Evolutionary conservation across 1,140 invertebrate species (phyloP).

Genomic region (Reticulitermes speratus): DNA sequence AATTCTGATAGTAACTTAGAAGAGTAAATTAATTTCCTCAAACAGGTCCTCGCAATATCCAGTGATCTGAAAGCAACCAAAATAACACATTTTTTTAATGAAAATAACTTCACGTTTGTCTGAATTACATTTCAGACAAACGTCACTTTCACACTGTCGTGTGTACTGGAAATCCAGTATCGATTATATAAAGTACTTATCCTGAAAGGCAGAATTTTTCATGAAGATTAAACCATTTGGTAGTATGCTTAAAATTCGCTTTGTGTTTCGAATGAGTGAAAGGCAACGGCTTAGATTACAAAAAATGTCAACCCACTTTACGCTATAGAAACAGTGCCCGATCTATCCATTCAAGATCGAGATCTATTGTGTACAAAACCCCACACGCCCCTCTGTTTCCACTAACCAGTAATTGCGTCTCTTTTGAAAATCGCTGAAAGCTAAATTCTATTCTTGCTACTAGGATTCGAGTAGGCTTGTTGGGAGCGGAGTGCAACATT

Average conservation of each 20-base stretch:
- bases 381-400: background rate
- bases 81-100: too few species aligned
- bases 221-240: background rate
- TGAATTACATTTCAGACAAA: too few species aligned
- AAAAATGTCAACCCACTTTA: background rate
- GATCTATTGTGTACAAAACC: background rate
- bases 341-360: background rate
- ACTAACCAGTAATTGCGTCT: background rate
- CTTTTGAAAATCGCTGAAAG: constrained; percentile 10
- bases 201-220: background rate
- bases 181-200: too few species aligned
- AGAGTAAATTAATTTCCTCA: too few species aligned
- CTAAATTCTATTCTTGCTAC: background rate
- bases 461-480: background rate
- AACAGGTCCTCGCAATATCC: too few species aligned
- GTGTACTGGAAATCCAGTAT: too few species aligned
- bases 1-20: too few species aligned
- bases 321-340: background rate
- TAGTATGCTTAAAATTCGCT: background rate
- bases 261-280: background rate
- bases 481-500: background rate
- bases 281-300: background rate
- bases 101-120: too few species aligned
- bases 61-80: too few species aligned
- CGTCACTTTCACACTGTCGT: too few species aligned